Conservation (phyloP, 2,797 vertebrate species). For the Fratercula arctica region DNA sequence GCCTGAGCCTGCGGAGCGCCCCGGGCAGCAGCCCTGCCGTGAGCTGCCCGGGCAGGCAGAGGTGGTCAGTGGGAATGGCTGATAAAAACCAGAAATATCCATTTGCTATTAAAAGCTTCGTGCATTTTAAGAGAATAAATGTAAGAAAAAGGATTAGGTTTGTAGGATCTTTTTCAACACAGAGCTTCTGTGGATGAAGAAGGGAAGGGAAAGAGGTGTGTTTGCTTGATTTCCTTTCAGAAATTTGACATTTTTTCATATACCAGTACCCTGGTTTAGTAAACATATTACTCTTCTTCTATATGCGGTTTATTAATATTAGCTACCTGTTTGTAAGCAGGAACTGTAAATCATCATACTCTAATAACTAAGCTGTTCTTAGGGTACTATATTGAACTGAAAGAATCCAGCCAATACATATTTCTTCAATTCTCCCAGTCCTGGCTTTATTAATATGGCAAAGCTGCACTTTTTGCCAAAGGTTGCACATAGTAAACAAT, state of each 20-base stretch:
- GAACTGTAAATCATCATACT: not conserved
- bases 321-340: not conserved
- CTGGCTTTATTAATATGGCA: not conserved
- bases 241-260: not conserved
- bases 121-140: not conserved
- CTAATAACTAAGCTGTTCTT: not conserved
- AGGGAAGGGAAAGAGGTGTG: not conserved
- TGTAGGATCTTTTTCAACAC: not conserved
- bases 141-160: not conserved
- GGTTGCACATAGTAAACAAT: not conserved
- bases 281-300: not conserved
- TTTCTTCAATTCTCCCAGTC: not conserved
- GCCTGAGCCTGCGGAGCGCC: not conserved
- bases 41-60: not conserved
- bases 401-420: not conserved
- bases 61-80: not conserved
- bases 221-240: not conserved
- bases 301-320: not conserved
- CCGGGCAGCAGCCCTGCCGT: accelerated
- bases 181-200: not conserved
- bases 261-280: not conserved
- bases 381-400: not conserved
- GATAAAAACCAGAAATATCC: not conserved
- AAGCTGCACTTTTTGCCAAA: not conserved
- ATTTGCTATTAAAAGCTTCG: not conserved